These are phyloP conservation scores for Phainopepla nitens DNA, from an alignment of 2,113 vertebrate genomes.

Conservation along the genomic window DNA sequence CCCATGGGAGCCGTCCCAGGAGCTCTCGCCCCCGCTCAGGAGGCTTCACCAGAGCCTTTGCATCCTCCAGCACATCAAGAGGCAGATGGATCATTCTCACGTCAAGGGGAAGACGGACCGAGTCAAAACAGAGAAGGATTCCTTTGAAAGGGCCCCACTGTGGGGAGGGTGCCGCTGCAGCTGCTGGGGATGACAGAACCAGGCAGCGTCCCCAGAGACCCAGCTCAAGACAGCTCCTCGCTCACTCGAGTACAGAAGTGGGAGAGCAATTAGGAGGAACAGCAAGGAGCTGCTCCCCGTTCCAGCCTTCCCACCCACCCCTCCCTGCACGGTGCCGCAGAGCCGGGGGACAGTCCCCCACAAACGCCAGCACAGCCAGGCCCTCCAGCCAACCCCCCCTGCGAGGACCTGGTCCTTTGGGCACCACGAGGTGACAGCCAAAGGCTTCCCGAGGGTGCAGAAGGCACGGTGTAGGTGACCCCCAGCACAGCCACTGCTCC, in stretches of 20 bases:
- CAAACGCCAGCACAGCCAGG: background rate
- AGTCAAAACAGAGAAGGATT: conserved; percentile 5
- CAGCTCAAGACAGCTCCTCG: background rate
- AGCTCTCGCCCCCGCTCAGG: background rate
- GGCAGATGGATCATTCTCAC: background rate
- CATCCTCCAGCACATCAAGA: background rate
- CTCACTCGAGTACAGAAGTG: conserved; percentile 4
- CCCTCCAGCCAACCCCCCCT: background rate
- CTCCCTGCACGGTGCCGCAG: background rate
- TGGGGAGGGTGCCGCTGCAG: background rate
- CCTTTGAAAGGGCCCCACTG: background rate
- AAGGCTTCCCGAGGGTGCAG: background rate
- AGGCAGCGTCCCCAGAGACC: background rate
- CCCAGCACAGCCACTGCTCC: background rate
- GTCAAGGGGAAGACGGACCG: background rate
- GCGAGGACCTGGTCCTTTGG: background rate
- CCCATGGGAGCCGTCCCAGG: background rate
- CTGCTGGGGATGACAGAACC: background rate
- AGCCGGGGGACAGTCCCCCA: background rate
- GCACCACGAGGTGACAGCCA: fast-evolving
- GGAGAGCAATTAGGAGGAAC: conserved; percentile 51
- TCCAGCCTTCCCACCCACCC: background rate
- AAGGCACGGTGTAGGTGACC: background rate
- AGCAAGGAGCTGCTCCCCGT: background rate
- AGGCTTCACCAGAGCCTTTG: background rate